Base-by-base conservation (phyloP, 2,888 invertebrate species). In the Allolobophora icterica region DNA sequence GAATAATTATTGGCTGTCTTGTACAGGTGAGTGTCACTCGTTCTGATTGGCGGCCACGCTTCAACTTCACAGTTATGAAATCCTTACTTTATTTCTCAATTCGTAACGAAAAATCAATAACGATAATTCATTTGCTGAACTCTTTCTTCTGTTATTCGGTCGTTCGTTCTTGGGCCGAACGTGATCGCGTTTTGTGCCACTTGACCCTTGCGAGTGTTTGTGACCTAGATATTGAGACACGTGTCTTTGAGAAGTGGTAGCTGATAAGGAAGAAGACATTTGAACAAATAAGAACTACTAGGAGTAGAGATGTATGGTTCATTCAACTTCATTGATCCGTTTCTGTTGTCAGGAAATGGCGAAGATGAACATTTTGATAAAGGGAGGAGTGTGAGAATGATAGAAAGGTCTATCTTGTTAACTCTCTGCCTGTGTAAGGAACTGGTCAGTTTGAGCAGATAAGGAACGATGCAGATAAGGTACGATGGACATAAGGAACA, bases 11-110 rank as follows among this genome's bases (percentile, higher is more conserved):
- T 11, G n/a, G 11, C n/a, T n/a, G n/a, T 52, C 13, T 30, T 71
- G n/a, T 71, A 71, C 71, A 71, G 71, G 71, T 71, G 71, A 71
- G 71, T n/a, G 30, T 30, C 30, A 71, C 30, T 2, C 71, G 30
- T n/a, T n/a, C n/a, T n/a, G 71, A 71, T 71, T 71, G 71, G 71
- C 71, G 30, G 71, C 71, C 71, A 71, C n/a, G n/a, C 71, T n/a
- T 71, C n/a, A 2, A 13, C 71, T 71, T 71, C 11, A 71, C 71
- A n/a, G 30, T n/a, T n/a, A n/a, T 0, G 30, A 71, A 71, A n/a
- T 71, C 71, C 8, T 8, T n/a, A n/a, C 30, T 71, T 71, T n/a
- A n/a, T n/a, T 30, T n/a, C 3, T 71, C 4, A 71, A n/a, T n/a
- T 71, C 6, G 30, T n/a, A 3, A 71, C 4, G 5, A 8, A 8